Evolutionary conservation across 2,113 vertebrate genomes (phyloP), one percentile per base, ranked within the genome.

Genomic region (Lepidothrix coronata): DNA sequence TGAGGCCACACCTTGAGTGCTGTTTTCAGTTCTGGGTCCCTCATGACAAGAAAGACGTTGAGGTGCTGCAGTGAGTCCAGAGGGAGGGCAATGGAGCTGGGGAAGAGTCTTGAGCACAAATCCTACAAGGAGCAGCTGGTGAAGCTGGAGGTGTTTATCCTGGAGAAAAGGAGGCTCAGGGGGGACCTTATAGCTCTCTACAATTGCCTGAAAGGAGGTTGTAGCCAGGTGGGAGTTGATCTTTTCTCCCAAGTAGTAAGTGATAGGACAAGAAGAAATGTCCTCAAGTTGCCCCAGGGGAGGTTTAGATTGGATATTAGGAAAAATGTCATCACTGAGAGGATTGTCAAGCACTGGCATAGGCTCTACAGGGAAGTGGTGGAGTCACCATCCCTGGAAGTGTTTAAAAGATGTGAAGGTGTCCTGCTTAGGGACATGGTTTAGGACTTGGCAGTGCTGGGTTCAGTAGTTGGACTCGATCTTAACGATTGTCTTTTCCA

Each of bases 151-250:
- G 3, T 52, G 10, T 59, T 86, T 5, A 52, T 6, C 1, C 18
- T 71, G 31, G n/a, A 75, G 49, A 48, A 74, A 8, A 70, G 27
- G 24, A 55, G 25, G 6, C 39, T 84, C 2, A 12, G 8, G 7
- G 15, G 43, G 61, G 62, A 49, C 8, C 4, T 52, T 21, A 35
- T 17, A 1, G 3, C 17, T 30, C 13, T 75, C 31, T 48, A 11
- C 30, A 51, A 2, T 13, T 55, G 2, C 24, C 25, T 81, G 37
- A 67, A 52, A 30, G 3, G 33, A 71, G 11, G 3, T 0, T 83
- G 28, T 61, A 48, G 66, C 0, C 4, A 65, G 52, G 18, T 48
- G 27, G 18, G 11, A 3, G 14, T 22, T 0, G 0, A 15, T 75
- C n/a, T 82, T 30, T 78, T 73, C 19, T 82, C 9, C 11, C 15